These are phyloP conservation scores for Diploptera punctata DNA, from an alignment of 2,888 invertebrate genomes.

Conservation along the genomic window DNA sequence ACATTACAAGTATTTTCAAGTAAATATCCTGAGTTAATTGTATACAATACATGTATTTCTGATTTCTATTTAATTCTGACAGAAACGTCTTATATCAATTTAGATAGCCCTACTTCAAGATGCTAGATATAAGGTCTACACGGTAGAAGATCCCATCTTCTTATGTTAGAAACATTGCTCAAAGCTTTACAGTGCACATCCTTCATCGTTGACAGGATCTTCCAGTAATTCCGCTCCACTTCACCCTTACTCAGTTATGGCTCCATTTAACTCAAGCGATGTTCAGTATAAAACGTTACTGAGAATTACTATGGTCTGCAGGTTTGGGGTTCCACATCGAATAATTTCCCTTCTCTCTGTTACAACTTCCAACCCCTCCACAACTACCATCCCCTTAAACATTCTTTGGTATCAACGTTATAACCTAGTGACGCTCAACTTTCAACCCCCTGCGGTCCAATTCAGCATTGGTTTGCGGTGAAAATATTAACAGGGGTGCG, in stretches of 20 bases:
- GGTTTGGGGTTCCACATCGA: conserved; percentile 6
- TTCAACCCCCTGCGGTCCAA: conserved; percentile 13
- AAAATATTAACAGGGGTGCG: conserved; percentile 9
- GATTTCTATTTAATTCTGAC: no score
- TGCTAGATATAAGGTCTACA: no score
- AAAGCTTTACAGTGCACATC: no score
- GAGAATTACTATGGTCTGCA: not conserved
- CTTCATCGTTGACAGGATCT: conserved; percentile 8
- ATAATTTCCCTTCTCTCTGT: conserved; percentile 18
- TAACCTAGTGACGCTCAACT: not conserved
- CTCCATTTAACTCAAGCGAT: conserved; percentile 16
- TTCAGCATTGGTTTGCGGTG: conserved; percentile 13
- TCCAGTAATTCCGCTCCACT: not conserved
- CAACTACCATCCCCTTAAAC: not conserved
- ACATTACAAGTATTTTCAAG: no score
- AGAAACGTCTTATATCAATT: no score
- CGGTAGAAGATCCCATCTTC: no score
- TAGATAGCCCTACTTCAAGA: no score
- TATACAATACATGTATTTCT: no score
- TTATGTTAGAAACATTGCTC: no score
- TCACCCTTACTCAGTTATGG: conserved; percentile 17
- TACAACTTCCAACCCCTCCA: conserved; percentile 7
- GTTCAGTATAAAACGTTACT: conserved; percentile 7
- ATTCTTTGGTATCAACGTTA: conserved; percentile 5
- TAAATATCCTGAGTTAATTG: no score